A percentile compares a stretch with the other conserved stretches of the same genome.
These are phyloP conservation scores for Stenurella melanura DNA, from an alignment of 2,888 invertebrate genomes.

Conservation along the genomic window DNA sequence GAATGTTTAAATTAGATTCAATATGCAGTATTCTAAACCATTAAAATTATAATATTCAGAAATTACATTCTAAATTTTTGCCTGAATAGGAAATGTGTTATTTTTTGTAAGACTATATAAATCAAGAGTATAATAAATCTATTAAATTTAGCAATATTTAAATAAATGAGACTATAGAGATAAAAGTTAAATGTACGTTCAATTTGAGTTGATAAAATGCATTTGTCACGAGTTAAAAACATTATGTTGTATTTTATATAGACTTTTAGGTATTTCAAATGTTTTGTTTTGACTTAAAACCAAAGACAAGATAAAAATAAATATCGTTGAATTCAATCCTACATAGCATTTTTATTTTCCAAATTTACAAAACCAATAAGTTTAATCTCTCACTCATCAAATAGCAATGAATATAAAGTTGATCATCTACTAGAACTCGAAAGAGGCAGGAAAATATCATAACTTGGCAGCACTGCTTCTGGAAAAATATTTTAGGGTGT, in stretches of 20 bases:
- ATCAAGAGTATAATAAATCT: constrained; percentile 58
- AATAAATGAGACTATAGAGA: constrained; percentile 29
- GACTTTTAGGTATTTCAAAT: constrained; percentile 49
- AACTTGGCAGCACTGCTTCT: too few relatives aligned
- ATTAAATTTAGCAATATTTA: constrained; percentile 61
- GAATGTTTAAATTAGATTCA: constrained; percentile 56
- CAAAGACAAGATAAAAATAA: constrained; percentile 63
- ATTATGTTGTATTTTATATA: constrained; percentile 51
- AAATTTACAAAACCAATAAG: not conserved
- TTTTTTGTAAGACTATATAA: constrained; percentile 64
- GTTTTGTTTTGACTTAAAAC: constrained; percentile 55
- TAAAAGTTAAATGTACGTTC: constrained; percentile 26
- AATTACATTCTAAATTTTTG: constrained; percentile 70
- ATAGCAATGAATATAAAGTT: too few relatives aligned
- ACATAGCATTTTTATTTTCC: not conserved
- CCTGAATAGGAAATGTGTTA: constrained; percentile 68
- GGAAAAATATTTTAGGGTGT: too few relatives aligned
- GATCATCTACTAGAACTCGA: too few relatives aligned
- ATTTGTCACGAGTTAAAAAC: constrained; percentile 12
- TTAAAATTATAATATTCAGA: constrained; percentile 50
- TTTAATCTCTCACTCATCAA: too few relatives aligned
- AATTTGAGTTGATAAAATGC: constrained; percentile 13
- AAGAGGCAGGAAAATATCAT: too few relatives aligned
- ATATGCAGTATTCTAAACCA: constrained; percentile 55
- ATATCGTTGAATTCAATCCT: constrained; percentile 60